Conservation (phyloP, 2,113 vertebrate genomes). For the Chascanopsetta lugubris region DNA sequence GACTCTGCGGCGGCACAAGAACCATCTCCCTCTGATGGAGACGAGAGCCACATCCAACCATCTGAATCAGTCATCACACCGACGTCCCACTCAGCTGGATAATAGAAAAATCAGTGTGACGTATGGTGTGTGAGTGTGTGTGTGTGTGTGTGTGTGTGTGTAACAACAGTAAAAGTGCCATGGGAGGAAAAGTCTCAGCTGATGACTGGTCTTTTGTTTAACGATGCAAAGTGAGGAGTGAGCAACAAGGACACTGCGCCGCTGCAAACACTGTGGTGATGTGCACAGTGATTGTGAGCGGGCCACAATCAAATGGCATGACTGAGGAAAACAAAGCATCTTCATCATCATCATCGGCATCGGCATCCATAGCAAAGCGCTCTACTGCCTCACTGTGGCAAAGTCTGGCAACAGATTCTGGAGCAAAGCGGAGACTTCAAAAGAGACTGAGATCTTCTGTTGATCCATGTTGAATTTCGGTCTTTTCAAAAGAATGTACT, state of each 20-base stretch:
- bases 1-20: constrained; percentile 32
- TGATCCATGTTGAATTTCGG: too few species aligned
- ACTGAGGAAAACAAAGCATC: constrained; percentile 2
- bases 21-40: constrained; percentile 8
- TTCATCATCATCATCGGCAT: too few species aligned
- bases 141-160: constrained; percentile 36
- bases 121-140: constrained; percentile 31
- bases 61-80: constrained; percentile 50
- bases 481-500: too few species aligned
- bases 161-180: constrained; percentile 10
- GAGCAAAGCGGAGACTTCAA: background rate
- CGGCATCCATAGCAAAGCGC: constrained; percentile 25
- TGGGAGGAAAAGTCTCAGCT: constrained; percentile 11
- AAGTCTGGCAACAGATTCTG: constrained; percentile 7
- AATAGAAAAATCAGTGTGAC: constrained; percentile 54
- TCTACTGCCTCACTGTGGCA: constrained; percentile 60
- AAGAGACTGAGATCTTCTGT: background rate
- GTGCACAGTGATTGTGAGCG: constrained; percentile 20
- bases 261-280: constrained; percentile 16
- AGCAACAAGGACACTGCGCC: constrained; percentile 12
- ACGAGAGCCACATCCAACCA: constrained; percentile 31
- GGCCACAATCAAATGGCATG: constrained; percentile 22
- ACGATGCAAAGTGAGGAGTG: constrained; percentile 22
- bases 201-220: constrained; percentile 20
- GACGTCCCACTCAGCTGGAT: constrained; percentile 60